Evolutionary conservation across 2,888 invertebrate species (phyloP).

Genomic region (Cetonia aurata): DNA sequence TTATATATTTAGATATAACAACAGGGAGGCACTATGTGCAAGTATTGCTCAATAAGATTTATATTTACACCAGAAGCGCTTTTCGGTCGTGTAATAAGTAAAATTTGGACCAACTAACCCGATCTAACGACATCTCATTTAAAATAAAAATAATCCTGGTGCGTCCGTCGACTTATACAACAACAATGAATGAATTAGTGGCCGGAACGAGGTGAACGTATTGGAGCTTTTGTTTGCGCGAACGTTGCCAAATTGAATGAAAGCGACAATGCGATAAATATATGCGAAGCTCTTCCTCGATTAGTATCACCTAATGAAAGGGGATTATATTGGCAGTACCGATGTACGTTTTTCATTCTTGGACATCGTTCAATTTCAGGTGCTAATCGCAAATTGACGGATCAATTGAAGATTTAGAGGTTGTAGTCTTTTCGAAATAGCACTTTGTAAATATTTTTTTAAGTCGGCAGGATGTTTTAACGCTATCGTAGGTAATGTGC

Average conservation of each 20-base stretch:
- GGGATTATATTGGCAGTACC: too few species aligned
- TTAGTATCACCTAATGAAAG: too few species aligned
- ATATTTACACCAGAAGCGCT: conserved; percentile 22
- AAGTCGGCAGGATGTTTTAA: background rate
- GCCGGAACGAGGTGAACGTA: conserved; percentile 22
- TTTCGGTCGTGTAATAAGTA: conserved; percentile 1
- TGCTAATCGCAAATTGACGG: too few species aligned
- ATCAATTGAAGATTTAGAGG: too few species aligned
- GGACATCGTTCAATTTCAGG: too few species aligned
- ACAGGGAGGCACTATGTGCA: background rate
- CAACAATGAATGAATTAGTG: conserved; percentile 28
- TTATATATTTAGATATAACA: conserved; percentile 13
- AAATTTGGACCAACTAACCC: conserved; percentile 1
- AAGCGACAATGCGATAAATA: conserved; percentile 11
- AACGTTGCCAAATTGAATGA: conserved; percentile 15
- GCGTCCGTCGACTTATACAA: background rate
- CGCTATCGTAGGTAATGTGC: too few species aligned
- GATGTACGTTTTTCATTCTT: too few species aligned
- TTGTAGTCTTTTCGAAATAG: background rate
- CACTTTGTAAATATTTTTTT: conserved; percentile 3
- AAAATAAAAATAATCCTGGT: background rate
- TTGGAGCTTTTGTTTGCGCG: conserved; percentile 4
- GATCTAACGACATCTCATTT: conserved; percentile 3
- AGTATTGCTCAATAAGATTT: conserved; percentile 15
- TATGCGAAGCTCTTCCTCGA: background rate